These are phyloP conservation scores for Mythimna albipuncta DNA, from an alignment of 2,888 invertebrate genomes.

Conservation along the genomic window DNA sequence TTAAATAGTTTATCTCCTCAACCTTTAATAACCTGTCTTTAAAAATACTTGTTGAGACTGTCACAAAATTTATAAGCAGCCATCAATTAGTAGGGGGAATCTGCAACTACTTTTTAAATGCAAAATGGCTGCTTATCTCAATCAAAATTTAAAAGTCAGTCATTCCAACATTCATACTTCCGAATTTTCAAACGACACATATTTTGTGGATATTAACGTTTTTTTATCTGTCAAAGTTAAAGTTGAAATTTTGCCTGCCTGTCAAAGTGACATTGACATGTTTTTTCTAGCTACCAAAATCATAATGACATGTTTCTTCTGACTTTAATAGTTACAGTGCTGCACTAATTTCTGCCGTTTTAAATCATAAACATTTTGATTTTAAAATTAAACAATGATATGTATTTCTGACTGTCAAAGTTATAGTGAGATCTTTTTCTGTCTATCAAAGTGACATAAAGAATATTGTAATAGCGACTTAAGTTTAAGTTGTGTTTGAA, in stretches of 20 bases:
- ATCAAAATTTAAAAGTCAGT: conserved; percentile 25
- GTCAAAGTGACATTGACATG: not conserved
- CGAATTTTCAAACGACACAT: conserved; percentile 9
- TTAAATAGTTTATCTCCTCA: not conserved
- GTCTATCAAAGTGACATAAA: not conserved
- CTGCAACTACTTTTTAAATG: conserved; percentile 44
- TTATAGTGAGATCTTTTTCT: not conserved
- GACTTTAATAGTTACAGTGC: too few species aligned
- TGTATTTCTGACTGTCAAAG: not conserved
- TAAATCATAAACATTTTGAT: too few species aligned
- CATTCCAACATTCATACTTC: not conserved
- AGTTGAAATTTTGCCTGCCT: too few species aligned
- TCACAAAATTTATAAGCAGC: conserved; percentile 13
- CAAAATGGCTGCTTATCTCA: conserved; percentile 32
- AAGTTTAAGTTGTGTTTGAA: not conserved
- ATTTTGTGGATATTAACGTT: not conserved
- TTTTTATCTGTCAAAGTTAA: not conserved
- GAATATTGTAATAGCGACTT: not conserved
- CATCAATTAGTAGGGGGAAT: conserved; percentile 16
- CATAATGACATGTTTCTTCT: fast-evolving
- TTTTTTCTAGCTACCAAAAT: not conserved
- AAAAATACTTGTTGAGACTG: conserved; percentile 22
- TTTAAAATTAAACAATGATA: too few species aligned
- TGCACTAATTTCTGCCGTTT: too few species aligned
- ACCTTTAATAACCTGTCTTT: not conserved